These are phyloP conservation scores for Polymixis flavicincta DNA, from an alignment of 2,888 invertebrate genomes.

Conservation along the genomic window DNA sequence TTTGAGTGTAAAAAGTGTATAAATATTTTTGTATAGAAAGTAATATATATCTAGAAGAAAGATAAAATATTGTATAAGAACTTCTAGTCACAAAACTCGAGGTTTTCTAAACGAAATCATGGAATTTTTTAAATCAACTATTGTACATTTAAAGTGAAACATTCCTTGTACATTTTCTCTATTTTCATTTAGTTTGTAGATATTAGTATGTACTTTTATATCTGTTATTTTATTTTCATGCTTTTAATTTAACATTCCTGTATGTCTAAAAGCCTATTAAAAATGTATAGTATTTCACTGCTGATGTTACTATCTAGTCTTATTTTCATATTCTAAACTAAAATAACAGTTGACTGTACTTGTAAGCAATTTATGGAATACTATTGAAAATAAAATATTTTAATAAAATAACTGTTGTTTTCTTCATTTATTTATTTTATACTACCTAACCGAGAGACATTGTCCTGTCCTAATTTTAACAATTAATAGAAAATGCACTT, in stretches of 20 bases:
- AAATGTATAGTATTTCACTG: constrained; percentile 30
- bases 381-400: constrained; percentile 61
- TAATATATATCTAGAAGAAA: constrained; percentile 42
- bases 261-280: constrained; percentile 10
- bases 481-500: neutral
- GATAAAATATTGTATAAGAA: constrained; percentile 47
- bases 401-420: constrained; percentile 39
- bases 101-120: constrained; percentile 51
- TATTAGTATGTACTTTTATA: constrained; percentile 33
- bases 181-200: constrained; percentile 40
- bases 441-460: neutral
- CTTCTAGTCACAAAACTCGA: constrained; percentile 64
- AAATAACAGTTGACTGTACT: constrained; percentile 47
- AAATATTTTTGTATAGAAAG: constrained; percentile 61
- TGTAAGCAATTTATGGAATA: constrained; percentile 39
- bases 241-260: constrained; percentile 54
- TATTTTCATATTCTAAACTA: constrained; percentile 46
- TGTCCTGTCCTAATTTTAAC: neutral
- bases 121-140: constrained; percentile 25
- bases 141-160: constrained; percentile 28
- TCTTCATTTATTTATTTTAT: constrained; percentile 3
- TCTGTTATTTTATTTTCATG: constrained; percentile 45
- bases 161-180: constrained; percentile 54
- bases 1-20: constrained; percentile 51
- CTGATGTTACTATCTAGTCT: constrained; percentile 58